A percentile compares a stretch with the other conserved stretches of the same genome.
Evolutionary conservation across 2,888 invertebrate species (phyloP).

Genomic region (Eurois occulta): DNA sequence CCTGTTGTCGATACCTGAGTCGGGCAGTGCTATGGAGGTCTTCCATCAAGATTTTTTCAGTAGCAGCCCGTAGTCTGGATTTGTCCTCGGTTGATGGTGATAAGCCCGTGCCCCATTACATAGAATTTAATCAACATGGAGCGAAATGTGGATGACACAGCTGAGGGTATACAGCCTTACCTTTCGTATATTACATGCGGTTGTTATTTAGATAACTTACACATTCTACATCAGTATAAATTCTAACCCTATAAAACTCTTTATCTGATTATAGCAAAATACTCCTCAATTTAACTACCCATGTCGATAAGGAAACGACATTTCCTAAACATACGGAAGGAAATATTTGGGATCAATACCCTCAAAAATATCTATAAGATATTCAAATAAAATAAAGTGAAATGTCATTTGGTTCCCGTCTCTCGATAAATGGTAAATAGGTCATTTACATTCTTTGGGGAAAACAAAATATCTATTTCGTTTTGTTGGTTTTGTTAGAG

Average conservation of each 20-base stretch:
- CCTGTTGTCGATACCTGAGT: too few relatives aligned
- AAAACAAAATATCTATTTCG: neutral
- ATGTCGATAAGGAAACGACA: constrained; percentile 1
- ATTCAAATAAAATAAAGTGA: constrained; percentile 13
- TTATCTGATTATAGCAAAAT: neutral
- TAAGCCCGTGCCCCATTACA: too few relatives aligned
- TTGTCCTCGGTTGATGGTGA: too few relatives aligned
- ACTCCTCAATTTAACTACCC: neutral
- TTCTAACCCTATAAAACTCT: neutral
- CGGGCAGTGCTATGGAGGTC: too few relatives aligned
- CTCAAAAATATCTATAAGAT: neutral
- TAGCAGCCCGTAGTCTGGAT: too few relatives aligned
- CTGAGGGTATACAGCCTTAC: too few relatives aligned
- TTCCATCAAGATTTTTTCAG: too few relatives aligned
- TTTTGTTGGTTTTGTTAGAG: neutral
- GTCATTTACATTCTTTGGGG: constrained; percentile 10
- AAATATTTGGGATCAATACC: neutral
- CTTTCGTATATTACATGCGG: too few relatives aligned
- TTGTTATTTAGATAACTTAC: too few relatives aligned
- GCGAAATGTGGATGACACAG: too few relatives aligned
- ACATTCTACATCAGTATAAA: too few relatives aligned
- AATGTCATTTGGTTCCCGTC: constrained; percentile 3
- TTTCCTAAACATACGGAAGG: neutral
- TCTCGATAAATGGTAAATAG: constrained; percentile 25
- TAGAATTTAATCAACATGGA: too few relatives aligned